Base-by-base conservation (phyloP, 1,140 invertebrate genomes). In the Drosophila setifemur region DNA sequence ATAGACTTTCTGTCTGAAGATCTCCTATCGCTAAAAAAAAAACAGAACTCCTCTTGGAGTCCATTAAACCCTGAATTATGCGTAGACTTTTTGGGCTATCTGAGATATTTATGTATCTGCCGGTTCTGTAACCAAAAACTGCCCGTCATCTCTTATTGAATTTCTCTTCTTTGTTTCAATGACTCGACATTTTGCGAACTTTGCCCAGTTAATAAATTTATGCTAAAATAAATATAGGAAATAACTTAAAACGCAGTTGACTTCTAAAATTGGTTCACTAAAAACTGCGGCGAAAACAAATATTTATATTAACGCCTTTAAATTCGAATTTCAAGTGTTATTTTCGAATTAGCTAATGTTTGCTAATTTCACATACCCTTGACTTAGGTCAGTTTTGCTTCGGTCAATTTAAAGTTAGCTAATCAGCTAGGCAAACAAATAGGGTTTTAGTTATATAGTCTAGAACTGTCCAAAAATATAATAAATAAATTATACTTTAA, bases 281-380 rank as follows among this genome's bases (percentile, higher is more conserved):
- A 39, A 29, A 31, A 49, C 31, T 23, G 53, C 25, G 28, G 33
- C 16, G 14, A 58, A 21, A 31, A 9, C 23, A 61, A 58, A 58
- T 35, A n/a, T 60, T 50, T 19, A 37, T 18, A 21, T 39, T 37
- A 37, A 37, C 33, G 8, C 33, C 33, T 37, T 8, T 23, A 16
- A 11, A 12, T 37, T 14, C 2, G 16, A 37, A 37, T 37, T 37
- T 14, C 1, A 16, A 37, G 14, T 18, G 12, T 37, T 64, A 37
- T 40, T 31, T 25, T 29, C 2, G 1, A 37, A 43, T 70, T 70
- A 58, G 52, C 44, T 58, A 44, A 31, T 42, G 35, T 39, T 49
- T 70, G 54, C 67, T 70, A 70, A 70, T 70, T 70, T 43, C 23
- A n/a, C 43, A 28, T 49, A 42, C 12, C 39, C 52, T 73, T 73